These are phyloP conservation scores for Drosophila neotestacea DNA, from an alignment of 2,888 invertebrate species.

Conservation along the genomic window DNA sequence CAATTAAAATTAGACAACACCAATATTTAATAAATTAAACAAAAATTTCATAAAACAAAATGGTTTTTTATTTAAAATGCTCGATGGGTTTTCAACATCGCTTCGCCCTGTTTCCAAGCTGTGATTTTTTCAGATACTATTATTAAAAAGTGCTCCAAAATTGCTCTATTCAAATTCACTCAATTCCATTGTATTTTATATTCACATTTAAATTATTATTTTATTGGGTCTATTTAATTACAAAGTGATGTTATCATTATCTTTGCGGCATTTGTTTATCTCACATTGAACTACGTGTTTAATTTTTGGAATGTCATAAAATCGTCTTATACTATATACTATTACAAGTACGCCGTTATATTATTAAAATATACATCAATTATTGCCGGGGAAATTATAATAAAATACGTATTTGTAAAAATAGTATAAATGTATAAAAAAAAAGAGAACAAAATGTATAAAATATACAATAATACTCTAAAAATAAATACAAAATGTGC, in stretches of 20 bases:
- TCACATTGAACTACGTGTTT: slow-evolving; percentile 59
- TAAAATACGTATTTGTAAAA: slow-evolving; percentile 39
- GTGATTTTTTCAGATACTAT: no score
- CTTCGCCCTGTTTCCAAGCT: no score
- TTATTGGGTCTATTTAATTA: slow-evolving; percentile 36
- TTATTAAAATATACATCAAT: slow-evolving; percentile 45
- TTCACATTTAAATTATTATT: slow-evolving; percentile 58
- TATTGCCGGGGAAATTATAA: slow-evolving; percentile 45
- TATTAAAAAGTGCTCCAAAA: no score
- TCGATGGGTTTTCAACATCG: neutral
- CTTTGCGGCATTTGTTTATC: slow-evolving; percentile 38
- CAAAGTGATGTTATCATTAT: slow-evolving; percentile 19
- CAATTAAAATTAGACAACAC: slow-evolving; percentile 48
- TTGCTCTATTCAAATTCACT: neutral
- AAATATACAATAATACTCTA: slow-evolving; percentile 58
- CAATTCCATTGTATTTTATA: neutral
- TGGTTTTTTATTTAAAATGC: neutral
- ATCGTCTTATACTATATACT: slow-evolving; percentile 63
- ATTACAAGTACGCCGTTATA: slow-evolving; percentile 48
- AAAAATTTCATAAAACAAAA: slow-evolving; percentile 24
- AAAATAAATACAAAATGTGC: slow-evolving; percentile 57
- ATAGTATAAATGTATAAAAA: slow-evolving; percentile 28
- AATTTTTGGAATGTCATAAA: slow-evolving; percentile 78
- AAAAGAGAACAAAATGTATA: slow-evolving; percentile 41
- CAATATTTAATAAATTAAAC: slow-evolving; percentile 58